Conservation (phyloP, 1,140 invertebrate genomes). For the Penaeus japonicus region DNA sequence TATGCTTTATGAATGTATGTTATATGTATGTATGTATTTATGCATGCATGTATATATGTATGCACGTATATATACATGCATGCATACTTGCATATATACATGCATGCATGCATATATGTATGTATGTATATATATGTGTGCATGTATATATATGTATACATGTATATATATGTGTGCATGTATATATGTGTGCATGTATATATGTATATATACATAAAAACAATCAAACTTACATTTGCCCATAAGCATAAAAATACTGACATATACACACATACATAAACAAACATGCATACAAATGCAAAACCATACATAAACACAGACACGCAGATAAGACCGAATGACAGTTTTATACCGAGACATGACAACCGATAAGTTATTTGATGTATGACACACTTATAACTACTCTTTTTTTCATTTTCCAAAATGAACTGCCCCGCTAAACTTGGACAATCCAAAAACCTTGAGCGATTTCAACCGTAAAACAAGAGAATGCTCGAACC, state of each 20-base stretch:
- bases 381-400: too few relatives aligned
- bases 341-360: not conserved
- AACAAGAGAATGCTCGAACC: too few relatives aligned
- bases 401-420: too few relatives aligned
- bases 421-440: too few relatives aligned
- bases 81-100: too few relatives aligned
- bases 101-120: not conserved
- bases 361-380: too few relatives aligned
- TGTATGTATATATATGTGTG: not conserved
- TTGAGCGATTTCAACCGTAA: too few relatives aligned
- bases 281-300: not conserved
- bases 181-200: not conserved
- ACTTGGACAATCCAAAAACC: too few relatives aligned
- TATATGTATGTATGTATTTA: too few relatives aligned
- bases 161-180: not conserved
- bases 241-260: too few relatives aligned
- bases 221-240: not conserved
- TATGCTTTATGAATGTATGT: too few relatives aligned
- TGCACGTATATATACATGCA: not conserved
- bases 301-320: not conserved
- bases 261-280: too few relatives aligned
- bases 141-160: not conserved
- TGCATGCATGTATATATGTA: not conserved
- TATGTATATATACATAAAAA: not conserved
- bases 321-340: not conserved